Conservation (phyloP, 2,113 vertebrate species). For the Chrysochloris asiatica region DNA sequence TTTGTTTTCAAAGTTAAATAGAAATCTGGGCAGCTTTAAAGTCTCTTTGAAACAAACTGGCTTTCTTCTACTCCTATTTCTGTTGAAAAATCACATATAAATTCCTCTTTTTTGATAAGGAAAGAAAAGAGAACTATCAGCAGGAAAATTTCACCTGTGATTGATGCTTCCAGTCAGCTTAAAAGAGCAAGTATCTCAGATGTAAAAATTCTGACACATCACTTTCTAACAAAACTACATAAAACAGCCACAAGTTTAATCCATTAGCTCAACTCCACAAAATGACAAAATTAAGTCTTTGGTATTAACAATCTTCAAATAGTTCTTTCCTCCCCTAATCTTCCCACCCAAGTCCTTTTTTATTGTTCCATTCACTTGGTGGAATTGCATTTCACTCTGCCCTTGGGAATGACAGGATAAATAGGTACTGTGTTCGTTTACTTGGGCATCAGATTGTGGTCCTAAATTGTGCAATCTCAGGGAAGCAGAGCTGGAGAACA, state of each 20-base stretch:
- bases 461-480: neutral
- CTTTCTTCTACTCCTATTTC: constrained; percentile 73
- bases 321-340: constrained; percentile 48
- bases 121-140: constrained; percentile 74
- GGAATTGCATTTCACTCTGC: constrained; percentile 37
- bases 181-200: constrained; percentile 71
- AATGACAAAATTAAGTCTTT: constrained; percentile 65
- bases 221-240: constrained; percentile 75
- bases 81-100: constrained; percentile 76
- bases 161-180: constrained; percentile 68
- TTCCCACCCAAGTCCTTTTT: neutral
- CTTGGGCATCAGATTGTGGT: constrained; percentile 9
- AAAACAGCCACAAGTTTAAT: constrained; percentile 74
- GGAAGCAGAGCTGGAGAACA: neutral
- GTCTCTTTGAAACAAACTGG: constrained; percentile 74
- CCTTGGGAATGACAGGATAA: constrained; percentile 39
- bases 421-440: constrained; percentile 2
- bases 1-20: constrained; percentile 78
- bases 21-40: constrained; percentile 66
- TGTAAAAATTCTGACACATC: constrained; percentile 77
- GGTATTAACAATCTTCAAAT: constrained; percentile 69
- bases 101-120: constrained; percentile 75
- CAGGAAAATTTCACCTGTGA: constrained; percentile 66
- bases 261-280: constrained; percentile 62
- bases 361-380: neutral